Evolutionary conservation across 2,797 vertebrate genomes (phyloP).

Genomic region (Danio tinwini): DNA sequence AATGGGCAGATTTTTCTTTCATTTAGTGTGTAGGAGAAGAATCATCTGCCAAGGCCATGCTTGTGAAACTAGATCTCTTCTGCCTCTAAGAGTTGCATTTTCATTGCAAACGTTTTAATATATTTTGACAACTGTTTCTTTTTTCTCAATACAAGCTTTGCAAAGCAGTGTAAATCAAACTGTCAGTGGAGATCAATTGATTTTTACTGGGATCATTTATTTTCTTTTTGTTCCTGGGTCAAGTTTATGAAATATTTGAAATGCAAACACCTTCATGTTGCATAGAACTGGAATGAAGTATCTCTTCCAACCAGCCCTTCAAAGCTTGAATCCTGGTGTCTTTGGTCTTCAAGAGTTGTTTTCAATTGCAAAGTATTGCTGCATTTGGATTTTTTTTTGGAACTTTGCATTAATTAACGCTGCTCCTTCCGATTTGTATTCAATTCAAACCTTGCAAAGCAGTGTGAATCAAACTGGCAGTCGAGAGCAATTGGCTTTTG

Average conservation of each 20-base stretch:
- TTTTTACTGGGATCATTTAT: conserved; percentile 26
- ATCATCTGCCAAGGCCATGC: conserved; percentile 66
- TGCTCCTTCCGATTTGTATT: neutral
- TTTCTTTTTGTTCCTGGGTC: conserved; percentile 13
- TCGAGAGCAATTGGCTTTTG: too few species aligned
- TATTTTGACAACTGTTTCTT: conserved; percentile 10
- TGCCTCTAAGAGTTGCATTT: conserved; percentile 43
- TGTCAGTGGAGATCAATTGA: neutral
- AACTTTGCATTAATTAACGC: conserved; percentile 16
- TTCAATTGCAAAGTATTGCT: conserved; percentile 38
- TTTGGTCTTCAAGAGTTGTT: conserved; percentile 47
- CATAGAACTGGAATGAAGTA: neutral
- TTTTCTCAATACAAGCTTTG: neutral
- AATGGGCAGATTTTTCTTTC: conserved; percentile 71
- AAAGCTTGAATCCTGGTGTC: conserved; percentile 35
- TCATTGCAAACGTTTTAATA: conserved; percentile 31
- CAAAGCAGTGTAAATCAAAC: neutral
- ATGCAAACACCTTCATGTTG: neutral
- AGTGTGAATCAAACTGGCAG: too few species aligned
- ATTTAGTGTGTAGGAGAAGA: conserved; percentile 67
- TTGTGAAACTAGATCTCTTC: conserved; percentile 55
- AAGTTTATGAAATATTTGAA: neutral
- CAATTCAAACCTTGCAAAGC: too few species aligned
- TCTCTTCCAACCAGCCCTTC: neutral
- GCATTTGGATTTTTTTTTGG: neutral